phyloP scores from a whole-genome alignment of 2,888 invertebrate species.

The Melanchra persicariae region DNA sequence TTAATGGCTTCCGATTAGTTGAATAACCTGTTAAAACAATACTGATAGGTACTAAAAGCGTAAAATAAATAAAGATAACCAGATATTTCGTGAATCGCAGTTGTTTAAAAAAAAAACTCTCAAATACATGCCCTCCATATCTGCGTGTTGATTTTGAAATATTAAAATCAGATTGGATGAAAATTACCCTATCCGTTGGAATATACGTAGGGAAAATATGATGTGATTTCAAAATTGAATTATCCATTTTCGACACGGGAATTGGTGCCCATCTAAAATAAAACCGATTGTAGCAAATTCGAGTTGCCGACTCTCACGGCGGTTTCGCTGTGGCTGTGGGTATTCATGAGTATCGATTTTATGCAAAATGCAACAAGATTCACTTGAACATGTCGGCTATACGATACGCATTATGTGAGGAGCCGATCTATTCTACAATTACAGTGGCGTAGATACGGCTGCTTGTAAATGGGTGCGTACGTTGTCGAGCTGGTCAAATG shows the following conservation, averaged over 20 bases:
- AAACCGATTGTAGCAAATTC: constrained; percentile 82
- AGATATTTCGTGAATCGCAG: neutral
- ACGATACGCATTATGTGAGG: constrained; percentile 79
- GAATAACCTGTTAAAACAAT: neutral
- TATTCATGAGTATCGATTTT: constrained; percentile 91
- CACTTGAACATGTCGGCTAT: constrained; percentile 85
- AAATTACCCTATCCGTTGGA: constrained; percentile 33
- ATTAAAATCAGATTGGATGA: constrained; percentile 44
- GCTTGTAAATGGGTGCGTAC: constrained; percentile 79
- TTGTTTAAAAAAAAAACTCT: constrained; percentile 5
- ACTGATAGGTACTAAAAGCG: neutral
- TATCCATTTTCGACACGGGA: constrained; percentile 71
- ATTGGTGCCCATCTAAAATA: constrained; percentile 80
- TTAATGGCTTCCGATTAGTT: neutral
- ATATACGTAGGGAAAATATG: constrained; percentile 51
- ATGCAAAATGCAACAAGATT: constrained; percentile 91
- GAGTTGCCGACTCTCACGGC: constrained; percentile 81
- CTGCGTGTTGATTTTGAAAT: constrained; percentile 27
- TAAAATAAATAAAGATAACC: constrained; percentile 8
- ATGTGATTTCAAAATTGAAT: constrained; percentile 74
- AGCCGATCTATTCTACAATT: constrained; percentile 84
- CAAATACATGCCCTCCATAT: neutral
- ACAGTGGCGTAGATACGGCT: constrained; percentile 80
- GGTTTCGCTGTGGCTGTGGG: constrained; percentile 78
- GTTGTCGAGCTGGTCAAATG: constrained; percentile 73